Evolutionary conservation across 1,140 invertebrate species (phyloP).

Genomic region (Drosophila quadrilineata): DNA sequence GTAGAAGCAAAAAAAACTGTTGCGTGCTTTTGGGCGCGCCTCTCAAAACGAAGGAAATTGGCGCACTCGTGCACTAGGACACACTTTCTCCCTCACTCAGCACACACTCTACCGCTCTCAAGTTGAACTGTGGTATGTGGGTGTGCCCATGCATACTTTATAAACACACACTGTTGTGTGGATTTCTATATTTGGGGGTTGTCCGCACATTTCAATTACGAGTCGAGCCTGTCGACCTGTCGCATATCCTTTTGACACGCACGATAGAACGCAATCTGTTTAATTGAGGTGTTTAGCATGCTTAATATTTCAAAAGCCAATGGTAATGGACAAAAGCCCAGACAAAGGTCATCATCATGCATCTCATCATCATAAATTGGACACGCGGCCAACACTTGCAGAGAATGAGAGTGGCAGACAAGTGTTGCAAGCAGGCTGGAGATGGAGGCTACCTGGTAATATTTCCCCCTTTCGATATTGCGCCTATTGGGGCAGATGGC

Average conservation of each 20-base stretch:
- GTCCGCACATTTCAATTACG: conserved; percentile 32
- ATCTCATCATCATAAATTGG: conserved; percentile 71
- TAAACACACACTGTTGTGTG: conserved; percentile 8
- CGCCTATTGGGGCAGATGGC: too few species aligned
- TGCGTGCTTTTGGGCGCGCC: conserved; percentile 61
- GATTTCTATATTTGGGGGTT: conserved; percentile 9
- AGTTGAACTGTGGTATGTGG: conserved; percentile 6
- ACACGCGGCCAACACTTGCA: conserved; percentile 53
- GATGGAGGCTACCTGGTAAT: too few species aligned
- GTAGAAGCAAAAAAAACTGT: conserved; percentile 52
- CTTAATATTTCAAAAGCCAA: conserved; percentile 61
- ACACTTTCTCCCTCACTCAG: neutral
- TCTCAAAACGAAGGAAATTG: conserved; percentile 46
- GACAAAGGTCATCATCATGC: conserved; percentile 68
- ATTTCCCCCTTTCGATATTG: too few species aligned
- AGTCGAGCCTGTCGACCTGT: neutral
- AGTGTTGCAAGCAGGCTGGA: conserved; percentile 5
- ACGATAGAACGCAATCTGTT: conserved; percentile 58
- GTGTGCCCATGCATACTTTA: conserved; percentile 46
- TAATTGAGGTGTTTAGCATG: conserved; percentile 74
- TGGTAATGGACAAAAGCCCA: conserved; percentile 14
- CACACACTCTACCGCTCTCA: neutral
- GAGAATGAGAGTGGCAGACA: conserved; percentile 42
- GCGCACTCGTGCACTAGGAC: conserved; percentile 66
- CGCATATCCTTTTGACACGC: conserved; percentile 53